Conservation (phyloP, 2,113 vertebrate species). For the Bos indicus region DNA sequence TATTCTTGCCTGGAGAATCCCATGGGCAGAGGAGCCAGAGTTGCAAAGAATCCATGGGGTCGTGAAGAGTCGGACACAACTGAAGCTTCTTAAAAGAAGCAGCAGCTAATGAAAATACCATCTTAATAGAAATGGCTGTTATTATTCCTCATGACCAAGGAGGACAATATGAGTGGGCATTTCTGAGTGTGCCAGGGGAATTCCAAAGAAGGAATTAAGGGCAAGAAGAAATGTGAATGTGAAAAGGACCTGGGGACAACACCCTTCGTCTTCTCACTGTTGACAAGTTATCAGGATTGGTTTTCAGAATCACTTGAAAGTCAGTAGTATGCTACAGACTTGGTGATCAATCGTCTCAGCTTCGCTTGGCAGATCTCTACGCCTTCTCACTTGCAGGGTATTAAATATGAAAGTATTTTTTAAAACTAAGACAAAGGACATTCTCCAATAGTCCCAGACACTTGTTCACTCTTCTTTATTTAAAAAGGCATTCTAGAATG, state of each 20-base stretch:
- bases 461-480: not conserved
- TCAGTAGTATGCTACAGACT: not conserved
- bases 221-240: not conserved
- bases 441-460: not conserved
- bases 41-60: not conserved
- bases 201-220: not conserved
- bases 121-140: not conserved
- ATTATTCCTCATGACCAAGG: not conserved
- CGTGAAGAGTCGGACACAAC: not conserved
- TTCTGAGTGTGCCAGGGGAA: not conserved
- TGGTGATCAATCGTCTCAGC: not conserved
- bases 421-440: not conserved
- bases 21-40: not conserved
- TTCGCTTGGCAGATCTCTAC: too few species aligned
- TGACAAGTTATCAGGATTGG: not conserved
- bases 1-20: not conserved
- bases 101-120: not conserved
- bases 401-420: not conserved
- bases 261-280: not conserved
- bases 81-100: not conserved
- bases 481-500: not conserved
- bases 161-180: not conserved
- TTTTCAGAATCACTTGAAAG: not conserved
- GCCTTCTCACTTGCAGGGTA: not conserved
- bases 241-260: not conserved